phyloP scores from a whole-genome alignment of 2,888 invertebrate genomes.

The Temnothorax rugatulus region DNA sequence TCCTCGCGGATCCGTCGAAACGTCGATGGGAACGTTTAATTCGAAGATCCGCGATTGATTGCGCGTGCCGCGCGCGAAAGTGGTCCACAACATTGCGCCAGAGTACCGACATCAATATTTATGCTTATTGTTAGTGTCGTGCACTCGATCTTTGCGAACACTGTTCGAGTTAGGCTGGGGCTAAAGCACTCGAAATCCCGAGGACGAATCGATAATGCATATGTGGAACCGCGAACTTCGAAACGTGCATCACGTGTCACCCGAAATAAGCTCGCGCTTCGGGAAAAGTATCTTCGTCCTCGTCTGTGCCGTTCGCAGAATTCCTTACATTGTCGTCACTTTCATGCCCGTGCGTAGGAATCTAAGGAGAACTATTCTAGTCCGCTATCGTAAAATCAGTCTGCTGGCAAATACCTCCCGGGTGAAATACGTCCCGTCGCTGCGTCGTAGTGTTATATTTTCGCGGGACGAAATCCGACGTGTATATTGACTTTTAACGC shows the following conservation, averaged over 20 bases:
- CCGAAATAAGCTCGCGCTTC: slow-evolving; percentile 59
- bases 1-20: background rate
- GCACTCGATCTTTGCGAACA: background rate
- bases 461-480: slow-evolving; percentile 31
- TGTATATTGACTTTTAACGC: slow-evolving; percentile 47
- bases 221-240: slow-evolving; percentile 56
- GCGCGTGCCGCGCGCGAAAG: background rate
- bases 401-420: slow-evolving; percentile 35
- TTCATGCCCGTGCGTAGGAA: slow-evolving; percentile 47
- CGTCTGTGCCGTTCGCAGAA: slow-evolving; percentile 47
- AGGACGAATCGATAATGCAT: slow-evolving; percentile 62
- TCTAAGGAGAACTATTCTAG: slow-evolving; percentile 47
- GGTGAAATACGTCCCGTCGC: slow-evolving; percentile 38
- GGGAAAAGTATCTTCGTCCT: slow-evolving; percentile 73
- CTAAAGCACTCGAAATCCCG: slow-evolving; percentile 17
- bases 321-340: slow-evolving; percentile 65
- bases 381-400: slow-evolving; percentile 51
- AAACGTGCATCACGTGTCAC: slow-evolving; percentile 5
- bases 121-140: background rate
- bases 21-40: slow-evolving; percentile 8
- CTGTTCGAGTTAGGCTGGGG: too few relatives aligned
- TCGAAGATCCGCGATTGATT: slow-evolving; percentile 22
- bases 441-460: slow-evolving; percentile 38
- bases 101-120: background rate
- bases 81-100: background rate